phyloP scores from a whole-genome alignment of 2,113 vertebrate species.

The Micronycteris hirsuta region DNA sequence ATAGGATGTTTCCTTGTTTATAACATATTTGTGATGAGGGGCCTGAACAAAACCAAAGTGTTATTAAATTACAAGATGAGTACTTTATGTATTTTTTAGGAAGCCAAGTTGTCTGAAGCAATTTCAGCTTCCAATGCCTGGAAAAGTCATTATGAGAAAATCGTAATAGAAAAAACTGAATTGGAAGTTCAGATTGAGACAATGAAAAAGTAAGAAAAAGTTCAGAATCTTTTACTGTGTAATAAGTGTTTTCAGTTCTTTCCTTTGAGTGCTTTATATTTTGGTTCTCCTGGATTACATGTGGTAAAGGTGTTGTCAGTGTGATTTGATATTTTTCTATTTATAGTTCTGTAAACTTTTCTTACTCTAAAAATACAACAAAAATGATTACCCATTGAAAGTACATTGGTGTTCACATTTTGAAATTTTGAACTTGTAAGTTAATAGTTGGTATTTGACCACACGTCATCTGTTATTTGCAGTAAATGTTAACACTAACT shows the following conservation, averaged over 20 bases:
- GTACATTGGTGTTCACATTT: not conserved
- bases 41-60: not conserved
- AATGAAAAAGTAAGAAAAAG: conserved; percentile 83
- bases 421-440: conserved; percentile 3
- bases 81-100: conserved; percentile 79
- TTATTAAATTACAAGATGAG: conserved; percentile 52
- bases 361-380: not conserved
- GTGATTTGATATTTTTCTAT: not conserved
- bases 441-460: not conserved
- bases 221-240: not conserved
- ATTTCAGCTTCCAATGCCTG: conserved; percentile 79
- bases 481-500: not conserved
- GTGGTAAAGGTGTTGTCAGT: not conserved
- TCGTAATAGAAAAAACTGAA: conserved; percentile 79
- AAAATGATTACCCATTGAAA: not conserved
- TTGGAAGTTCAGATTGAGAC: conserved; percentile 80
- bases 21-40: conserved; percentile 35
- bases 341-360: not conserved
- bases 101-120: conserved; percentile 81
- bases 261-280: not conserved
- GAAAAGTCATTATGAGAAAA: conserved; percentile 81
- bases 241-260: not conserved
- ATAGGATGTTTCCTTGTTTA: conserved; percentile 38
- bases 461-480: not conserved
- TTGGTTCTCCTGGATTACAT: not conserved